These are phyloP conservation scores for Agrochola lychnidis DNA, from an alignment of 2,888 invertebrate species.

Conservation along the genomic window DNA sequence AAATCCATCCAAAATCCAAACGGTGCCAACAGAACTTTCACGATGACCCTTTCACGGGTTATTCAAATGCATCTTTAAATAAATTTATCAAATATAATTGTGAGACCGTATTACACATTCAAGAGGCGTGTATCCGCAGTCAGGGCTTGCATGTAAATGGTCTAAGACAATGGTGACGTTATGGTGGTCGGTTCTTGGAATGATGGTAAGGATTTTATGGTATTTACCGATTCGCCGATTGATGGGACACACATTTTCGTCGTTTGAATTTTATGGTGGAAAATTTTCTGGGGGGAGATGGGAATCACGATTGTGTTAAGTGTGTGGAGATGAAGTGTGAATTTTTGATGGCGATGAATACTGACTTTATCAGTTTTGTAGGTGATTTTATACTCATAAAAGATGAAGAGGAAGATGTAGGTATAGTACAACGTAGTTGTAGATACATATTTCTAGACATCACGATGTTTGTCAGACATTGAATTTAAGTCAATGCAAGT, in stretches of 20 bases:
- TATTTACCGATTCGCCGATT: constrained; percentile 84
- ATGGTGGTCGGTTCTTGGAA: constrained; percentile 90
- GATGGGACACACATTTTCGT: constrained; percentile 76
- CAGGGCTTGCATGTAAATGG: constrained; percentile 85
- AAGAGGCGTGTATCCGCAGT: constrained; percentile 87
- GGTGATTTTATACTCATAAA: not conserved
- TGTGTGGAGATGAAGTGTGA: constrained; percentile 9
- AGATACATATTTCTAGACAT: not conserved
- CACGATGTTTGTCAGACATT: no score
- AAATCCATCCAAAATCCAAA: constrained; percentile 52
- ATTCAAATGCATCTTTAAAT: constrained; percentile 88
- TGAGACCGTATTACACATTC: constrained; percentile 89
- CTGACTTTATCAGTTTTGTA: not conserved
- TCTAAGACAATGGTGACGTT: constrained; percentile 87
- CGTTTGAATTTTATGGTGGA: constrained; percentile 61
- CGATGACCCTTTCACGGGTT: constrained; percentile 83
- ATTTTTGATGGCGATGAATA: not conserved
- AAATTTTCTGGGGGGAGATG: constrained; percentile 45
- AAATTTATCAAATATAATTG: constrained; percentile 90
- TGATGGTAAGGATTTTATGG: constrained; percentile 85
- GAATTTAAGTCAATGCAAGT: not conserved
- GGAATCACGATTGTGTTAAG: constrained; percentile 23
- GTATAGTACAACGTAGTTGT: not conserved
- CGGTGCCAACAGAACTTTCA: constrained; percentile 77
- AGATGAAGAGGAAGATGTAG: not conserved